Evolutionary conservation across 2,888 invertebrate genomes (phyloP), one percentile per base, ranked within the genome.

Genomic region (Azorinus chamasolen): DNA sequence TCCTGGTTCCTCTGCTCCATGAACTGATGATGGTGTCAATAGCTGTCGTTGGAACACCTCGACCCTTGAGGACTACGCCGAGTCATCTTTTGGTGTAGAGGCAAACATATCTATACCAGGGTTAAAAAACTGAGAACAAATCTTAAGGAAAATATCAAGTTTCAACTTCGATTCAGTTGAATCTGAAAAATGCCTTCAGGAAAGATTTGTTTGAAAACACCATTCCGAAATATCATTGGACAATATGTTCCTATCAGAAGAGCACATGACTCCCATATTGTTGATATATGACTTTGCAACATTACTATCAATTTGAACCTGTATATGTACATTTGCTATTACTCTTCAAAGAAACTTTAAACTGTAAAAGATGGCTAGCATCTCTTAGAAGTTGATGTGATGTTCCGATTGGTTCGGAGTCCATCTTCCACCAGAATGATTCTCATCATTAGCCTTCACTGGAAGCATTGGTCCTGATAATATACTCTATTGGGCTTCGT

Each of bases 91-190:
- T 54, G 63, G 22, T 41, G 22, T 27, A 69, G 46, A 0, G 8
- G 78, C 72, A 74, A 83, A 83, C 10, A 76, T 22, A 63, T 79
- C 79, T 18, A 74, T 65, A 22, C 71, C 61, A 39, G 81, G 72
- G 2, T 16, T 22, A n/a, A n/a, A n/a, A n/a, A 53, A 73, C 10
- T 78, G 62, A 3, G 10, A 4, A 54, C 61, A 68, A 1, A 72
- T n/a, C 27, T 68, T 37, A 0, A 14, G 6, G 25, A 71, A 70
- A 51, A 72, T 69, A 5, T 65, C 24, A 39, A 16, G 24, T 53
- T 79, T 72, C 20, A 79, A 45, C 54, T 57, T 68, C 82, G 78
- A 82, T 22, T 74, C 75, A 12, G 72, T 72, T 12, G 64, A 58
- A 27, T 74, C 74, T 4, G 65, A 66, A 59, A 78, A 71, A 51